These are phyloP conservation scores for Cotesia typhae DNA, from an alignment of 1,140 invertebrate genomes.

Conservation along the genomic window DNA sequence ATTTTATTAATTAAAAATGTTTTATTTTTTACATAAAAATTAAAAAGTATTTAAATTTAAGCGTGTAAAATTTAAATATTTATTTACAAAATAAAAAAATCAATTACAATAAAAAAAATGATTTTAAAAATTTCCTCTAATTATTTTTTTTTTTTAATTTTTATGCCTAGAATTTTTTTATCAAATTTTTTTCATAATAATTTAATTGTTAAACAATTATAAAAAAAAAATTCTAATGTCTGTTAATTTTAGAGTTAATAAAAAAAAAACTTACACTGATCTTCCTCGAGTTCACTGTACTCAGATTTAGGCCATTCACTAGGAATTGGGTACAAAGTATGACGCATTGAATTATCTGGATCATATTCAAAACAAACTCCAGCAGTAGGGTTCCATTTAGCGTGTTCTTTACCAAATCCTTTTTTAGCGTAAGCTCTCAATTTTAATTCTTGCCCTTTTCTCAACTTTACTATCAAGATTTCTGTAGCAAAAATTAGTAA, in stretches of 20 bases:
- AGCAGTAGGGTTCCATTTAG: conserved; percentile 99
- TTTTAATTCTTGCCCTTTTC: conserved; percentile 97
- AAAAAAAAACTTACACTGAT: conserved; percentile 76
- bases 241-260: too few relatives aligned
- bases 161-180: too few relatives aligned
- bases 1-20: conserved; percentile 34
- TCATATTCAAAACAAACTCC: conserved; percentile 99
- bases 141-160: too few relatives aligned
- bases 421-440: conserved; percentile 95
- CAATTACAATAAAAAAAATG: too few relatives aligned
- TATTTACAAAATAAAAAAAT: too few relatives aligned
- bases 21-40: conserved; percentile 15
- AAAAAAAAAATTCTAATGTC: too few relatives aligned
- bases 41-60: too few relatives aligned
- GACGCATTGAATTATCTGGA: conserved; percentile 96
- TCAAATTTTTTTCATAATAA: background rate
- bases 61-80: too few relatives aligned
- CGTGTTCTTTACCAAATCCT: conserved; percentile 99
- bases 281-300: conserved; percentile 92
- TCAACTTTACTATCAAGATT: conserved; percentile 96
- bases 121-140: too few relatives aligned
- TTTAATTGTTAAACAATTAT: background rate
- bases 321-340: conserved; percentile 96
- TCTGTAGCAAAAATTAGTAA: conserved; percentile 65
- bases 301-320: conserved; percentile 99